Evolutionary conservation across 2,797 vertebrate genomes (phyloP).

Genomic region (Chloroceryle inda): DNA sequence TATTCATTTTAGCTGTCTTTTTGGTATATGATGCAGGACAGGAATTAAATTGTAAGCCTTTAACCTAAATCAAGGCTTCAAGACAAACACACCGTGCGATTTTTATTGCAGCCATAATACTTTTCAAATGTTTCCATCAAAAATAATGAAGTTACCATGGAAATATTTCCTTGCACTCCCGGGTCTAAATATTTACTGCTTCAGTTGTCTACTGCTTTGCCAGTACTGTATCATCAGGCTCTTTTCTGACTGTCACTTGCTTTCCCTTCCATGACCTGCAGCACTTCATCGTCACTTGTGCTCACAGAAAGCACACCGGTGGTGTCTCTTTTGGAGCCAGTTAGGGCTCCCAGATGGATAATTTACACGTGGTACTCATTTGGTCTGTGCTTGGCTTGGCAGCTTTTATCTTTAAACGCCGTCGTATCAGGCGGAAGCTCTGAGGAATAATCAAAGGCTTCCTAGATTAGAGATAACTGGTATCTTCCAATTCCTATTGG

Average conservation of each 20-base stretch:
- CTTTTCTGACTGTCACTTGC: neutral
- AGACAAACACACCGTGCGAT: neutral
- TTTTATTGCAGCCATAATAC: neutral
- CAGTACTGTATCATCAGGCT: accelerated
- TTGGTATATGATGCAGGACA: neutral
- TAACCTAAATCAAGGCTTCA: neutral
- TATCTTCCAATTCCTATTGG: neutral
- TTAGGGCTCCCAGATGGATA: neutral
- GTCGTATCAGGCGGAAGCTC: neutral
- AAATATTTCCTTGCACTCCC: neutral
- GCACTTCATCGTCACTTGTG: neutral
- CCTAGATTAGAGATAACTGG: neutral
- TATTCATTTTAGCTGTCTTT: neutral
- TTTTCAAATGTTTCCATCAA: neutral
- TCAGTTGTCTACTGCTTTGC: neutral
- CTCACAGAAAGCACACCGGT: neutral
- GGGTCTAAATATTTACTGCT: neutral
- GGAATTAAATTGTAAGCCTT: neutral
- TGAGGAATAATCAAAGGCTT: neutral
- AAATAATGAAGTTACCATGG: neutral
- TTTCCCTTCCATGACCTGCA: neutral
- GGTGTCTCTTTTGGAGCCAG: neutral
- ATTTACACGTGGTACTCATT: neutral
- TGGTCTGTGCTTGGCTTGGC: neutral
- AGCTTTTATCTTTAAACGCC: neutral